Evolutionary conservation across 2,888 invertebrate genomes (phyloP).

Genomic region (Carcina quercana): DNA sequence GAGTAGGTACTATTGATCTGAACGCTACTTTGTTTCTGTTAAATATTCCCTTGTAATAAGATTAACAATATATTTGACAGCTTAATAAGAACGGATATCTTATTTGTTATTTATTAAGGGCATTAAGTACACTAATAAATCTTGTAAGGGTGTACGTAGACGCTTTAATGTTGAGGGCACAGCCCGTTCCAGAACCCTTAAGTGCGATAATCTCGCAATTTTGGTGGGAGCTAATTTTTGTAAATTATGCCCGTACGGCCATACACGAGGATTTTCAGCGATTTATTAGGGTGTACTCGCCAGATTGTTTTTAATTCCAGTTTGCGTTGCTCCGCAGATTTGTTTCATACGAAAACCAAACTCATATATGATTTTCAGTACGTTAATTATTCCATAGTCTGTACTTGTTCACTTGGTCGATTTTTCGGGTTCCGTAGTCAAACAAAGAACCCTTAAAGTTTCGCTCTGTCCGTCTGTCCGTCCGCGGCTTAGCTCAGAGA

Average conservation of each 20-base stretch:
- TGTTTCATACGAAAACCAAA: too few species aligned
- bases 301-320: background rate
- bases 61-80: background rate
- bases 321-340: background rate
- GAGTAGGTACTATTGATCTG: too few species aligned
- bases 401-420: too few species aligned
- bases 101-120: slow-evolving; percentile 11
- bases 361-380: too few species aligned
- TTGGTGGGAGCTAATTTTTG: slow-evolving; percentile 14
- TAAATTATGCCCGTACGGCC: slow-evolving; percentile 9
- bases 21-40: too few species aligned
- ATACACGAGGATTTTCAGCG: slow-evolving; percentile 1
- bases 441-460: too few species aligned
- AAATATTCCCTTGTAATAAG: too few species aligned
- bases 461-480: too few species aligned
- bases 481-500: too few species aligned
- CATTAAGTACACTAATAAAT: slow-evolving; percentile 12
- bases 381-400: too few species aligned
- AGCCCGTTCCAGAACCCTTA: slow-evolving; percentile 13
- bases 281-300: slow-evolving; percentile 1
- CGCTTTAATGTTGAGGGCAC: slow-evolving; percentile 10
- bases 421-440: too few species aligned
- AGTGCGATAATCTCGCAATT: slow-evolving; percentile 17
- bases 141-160: slow-evolving; percentile 9
- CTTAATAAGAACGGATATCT: slow-evolving; percentile 3